Percentiles rank a stretch among this genome's conserved stretches.
Evolutionary conservation across 2,797 vertebrate species (phyloP).

Genomic region (Liasis olivaceus): DNA sequence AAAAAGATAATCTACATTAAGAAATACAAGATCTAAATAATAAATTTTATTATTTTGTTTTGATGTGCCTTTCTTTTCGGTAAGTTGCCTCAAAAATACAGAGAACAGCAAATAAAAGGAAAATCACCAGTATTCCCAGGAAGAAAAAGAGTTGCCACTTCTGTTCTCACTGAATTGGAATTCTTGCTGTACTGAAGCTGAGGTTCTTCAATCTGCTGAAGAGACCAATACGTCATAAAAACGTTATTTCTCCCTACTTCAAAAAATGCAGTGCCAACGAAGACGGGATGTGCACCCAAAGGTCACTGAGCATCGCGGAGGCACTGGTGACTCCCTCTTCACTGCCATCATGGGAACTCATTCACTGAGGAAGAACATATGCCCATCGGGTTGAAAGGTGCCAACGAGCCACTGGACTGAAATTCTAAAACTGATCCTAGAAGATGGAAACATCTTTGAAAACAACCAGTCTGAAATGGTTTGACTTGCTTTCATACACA

Average conservation of each 20-base stretch:
- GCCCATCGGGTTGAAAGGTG: not conserved
- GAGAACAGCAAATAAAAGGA: not conserved
- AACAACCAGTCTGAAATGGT: not conserved
- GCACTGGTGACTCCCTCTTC: not conserved
- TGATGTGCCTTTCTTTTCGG: no score
- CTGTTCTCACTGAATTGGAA: not conserved
- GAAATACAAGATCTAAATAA: no score
- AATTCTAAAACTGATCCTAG: not conserved
- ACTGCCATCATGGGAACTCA: no score
- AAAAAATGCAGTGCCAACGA: not conserved
- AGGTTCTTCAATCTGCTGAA: not conserved
- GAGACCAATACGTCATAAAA: not conserved
- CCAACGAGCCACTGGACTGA: not conserved
- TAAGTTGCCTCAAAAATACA: not conserved
- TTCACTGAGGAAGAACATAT: not conserved
- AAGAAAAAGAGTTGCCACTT: not conserved
- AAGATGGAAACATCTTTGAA: not conserved
- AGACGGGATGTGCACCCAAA: not conserved
- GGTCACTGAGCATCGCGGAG: no score
- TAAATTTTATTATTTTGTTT: no score
- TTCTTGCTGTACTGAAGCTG: not conserved
- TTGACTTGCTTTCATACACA: not conserved
- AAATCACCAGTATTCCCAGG: no score
- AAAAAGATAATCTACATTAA: not conserved
- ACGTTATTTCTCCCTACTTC: not conserved